Conservation (phyloP, 2,797 vertebrate species). For the Myioborus miniatus region DNA sequence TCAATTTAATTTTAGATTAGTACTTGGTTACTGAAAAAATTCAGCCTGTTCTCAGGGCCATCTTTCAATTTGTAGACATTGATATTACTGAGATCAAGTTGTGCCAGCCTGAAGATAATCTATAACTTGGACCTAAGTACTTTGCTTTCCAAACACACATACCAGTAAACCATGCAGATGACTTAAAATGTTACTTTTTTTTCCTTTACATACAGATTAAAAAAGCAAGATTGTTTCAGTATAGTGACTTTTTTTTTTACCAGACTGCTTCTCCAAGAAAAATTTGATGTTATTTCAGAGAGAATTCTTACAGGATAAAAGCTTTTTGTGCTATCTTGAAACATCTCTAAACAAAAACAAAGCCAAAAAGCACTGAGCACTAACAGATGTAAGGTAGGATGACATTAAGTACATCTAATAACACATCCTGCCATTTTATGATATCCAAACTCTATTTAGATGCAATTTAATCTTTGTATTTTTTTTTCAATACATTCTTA, state of each 20-base stretch:
- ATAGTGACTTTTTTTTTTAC: not conserved
- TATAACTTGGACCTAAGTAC: not conserved
- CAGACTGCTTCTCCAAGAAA: not conserved
- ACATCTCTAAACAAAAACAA: not conserved
- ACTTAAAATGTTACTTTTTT: not conserved
- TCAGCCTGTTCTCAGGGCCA: not conserved
- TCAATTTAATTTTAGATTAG: not conserved
- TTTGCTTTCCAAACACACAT: not conserved
- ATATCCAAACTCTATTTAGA: not conserved
- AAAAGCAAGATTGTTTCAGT: not conserved
- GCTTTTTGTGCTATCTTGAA: not conserved
- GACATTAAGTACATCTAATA: not conserved
- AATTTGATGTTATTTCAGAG: not conserved
- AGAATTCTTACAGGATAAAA: not conserved
- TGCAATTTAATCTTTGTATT: not conserved
- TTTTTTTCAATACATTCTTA: not conserved
- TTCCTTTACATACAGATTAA: not conserved
- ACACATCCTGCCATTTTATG: not conserved
- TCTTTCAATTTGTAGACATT: not conserved
- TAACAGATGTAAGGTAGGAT: not conserved
- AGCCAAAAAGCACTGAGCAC: not conserved
- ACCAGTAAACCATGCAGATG: not conserved
- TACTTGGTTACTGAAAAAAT: not conserved
- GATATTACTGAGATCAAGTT: not conserved
- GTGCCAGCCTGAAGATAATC: not conserved